Evolutionary conservation across 2,797 vertebrate genomes (phyloP).

Genomic region (Coregonus sp.): DNA sequence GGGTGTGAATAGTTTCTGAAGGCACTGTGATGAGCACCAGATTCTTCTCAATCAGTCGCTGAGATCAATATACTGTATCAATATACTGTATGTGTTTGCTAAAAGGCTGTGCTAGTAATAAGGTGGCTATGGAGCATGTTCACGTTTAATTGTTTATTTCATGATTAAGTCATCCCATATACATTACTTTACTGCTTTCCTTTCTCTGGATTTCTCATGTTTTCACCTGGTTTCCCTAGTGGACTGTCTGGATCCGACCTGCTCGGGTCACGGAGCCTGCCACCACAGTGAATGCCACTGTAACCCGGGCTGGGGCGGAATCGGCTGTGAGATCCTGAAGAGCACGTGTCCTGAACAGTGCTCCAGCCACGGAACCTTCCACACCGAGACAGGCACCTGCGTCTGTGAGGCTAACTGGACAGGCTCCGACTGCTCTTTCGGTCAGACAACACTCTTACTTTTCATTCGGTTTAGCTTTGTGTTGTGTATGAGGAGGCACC

Average conservation of each 20-base stretch:
- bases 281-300: constrained; percentile 96
- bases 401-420: constrained; percentile 93
- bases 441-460: constrained; percentile 66
- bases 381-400: constrained; percentile 88
- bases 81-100: background rate
- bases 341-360: constrained; percentile 96
- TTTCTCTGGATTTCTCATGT: background rate
- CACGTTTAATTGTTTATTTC: background rate
- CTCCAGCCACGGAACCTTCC: constrained; percentile 91
- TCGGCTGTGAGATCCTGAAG: constrained; percentile 89
- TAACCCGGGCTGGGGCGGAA: constrained; percentile 92
- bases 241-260: constrained; percentile 91
- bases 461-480: constrained; percentile 19
- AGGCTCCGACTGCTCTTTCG: constrained; percentile 92
- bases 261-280: constrained; percentile 92
- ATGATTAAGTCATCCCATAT: background rate
- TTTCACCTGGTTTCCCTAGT: constrained; percentile 58
- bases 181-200: background rate
- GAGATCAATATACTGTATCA: background rate
- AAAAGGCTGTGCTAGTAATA: background rate
- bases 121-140: background rate
- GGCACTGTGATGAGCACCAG: background rate
- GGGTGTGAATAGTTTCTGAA: no score
- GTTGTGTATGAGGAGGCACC: background rate
- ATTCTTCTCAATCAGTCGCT: background rate